phyloP scores from a whole-genome alignment of 2,797 vertebrate genomes.

The Tamandua tetradactyla region DNA sequence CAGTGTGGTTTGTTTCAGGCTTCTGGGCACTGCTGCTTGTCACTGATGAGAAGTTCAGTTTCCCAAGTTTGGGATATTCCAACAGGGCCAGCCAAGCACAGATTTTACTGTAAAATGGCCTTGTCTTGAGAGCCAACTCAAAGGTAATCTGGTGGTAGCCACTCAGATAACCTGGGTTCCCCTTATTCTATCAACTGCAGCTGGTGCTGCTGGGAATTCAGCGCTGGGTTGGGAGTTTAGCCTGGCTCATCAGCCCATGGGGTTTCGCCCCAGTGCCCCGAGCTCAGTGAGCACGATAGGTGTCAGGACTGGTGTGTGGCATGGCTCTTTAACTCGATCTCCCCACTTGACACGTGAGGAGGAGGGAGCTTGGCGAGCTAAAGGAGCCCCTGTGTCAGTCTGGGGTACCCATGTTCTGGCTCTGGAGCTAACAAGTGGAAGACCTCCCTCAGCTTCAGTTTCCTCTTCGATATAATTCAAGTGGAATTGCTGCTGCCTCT shows the following conservation, averaged over 20 bases:
- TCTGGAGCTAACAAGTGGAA: rapidly evolving
- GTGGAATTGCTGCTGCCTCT: rapidly evolving
- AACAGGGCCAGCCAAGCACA: not conserved
- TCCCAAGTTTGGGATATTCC: too few species aligned
- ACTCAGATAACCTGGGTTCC: rapidly evolving
- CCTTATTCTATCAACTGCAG: rapidly evolving
- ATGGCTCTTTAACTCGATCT: rapidly evolving
- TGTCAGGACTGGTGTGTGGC: rapidly evolving
- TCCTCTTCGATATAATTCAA: not conserved
- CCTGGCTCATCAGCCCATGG: too few species aligned
- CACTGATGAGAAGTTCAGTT: not conserved
- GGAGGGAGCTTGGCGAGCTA: not conserved
- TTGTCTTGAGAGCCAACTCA: not conserved
- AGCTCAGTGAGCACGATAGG: rapidly evolving
- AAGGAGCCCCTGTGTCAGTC: rapidly evolving
- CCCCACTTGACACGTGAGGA: rapidly evolving
- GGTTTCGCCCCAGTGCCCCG: not conserved
- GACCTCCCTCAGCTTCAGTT: not conserved
- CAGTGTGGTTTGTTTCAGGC: not conserved
- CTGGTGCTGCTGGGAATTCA: rapidly evolving
- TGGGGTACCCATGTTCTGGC: rapidly evolving
- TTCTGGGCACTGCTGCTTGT: too few species aligned
- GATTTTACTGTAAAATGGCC: not conserved
- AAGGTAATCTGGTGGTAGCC: too few species aligned
- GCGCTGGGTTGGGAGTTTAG: not conserved